A percentile compares a stretch with the other conserved stretches of the same genome.
Conservation (phyloP, 2,113 vertebrate species). For the Macrotis lagotis region DNA sequence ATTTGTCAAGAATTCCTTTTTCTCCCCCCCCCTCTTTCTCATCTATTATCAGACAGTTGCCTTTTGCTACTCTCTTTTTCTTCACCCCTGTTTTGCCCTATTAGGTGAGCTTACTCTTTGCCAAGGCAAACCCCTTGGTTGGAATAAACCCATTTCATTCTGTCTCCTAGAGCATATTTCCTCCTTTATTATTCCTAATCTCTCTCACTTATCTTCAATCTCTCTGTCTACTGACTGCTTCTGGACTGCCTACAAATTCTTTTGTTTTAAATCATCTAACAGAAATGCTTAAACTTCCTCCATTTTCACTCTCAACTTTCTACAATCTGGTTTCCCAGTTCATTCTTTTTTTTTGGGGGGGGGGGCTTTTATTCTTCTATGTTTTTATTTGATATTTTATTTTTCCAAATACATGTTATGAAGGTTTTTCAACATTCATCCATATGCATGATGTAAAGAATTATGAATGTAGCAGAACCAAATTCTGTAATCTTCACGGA, state of each 20-base stretch:
- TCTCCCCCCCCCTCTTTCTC: not conserved
- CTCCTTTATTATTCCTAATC: not conserved
- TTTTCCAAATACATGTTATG: too few species aligned
- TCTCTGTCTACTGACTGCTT: not conserved
- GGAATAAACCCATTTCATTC: not conserved
- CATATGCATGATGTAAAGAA: too few species aligned
- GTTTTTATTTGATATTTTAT: too few species aligned
- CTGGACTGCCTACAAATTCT: too few species aligned
- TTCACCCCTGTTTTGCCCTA: too few species aligned
- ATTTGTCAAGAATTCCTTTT: not conserved
- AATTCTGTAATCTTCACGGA: too few species aligned
- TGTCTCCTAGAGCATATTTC: not conserved
- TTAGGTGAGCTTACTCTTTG: not conserved
- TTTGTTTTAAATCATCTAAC: not conserved
- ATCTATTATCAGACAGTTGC: not conserved
- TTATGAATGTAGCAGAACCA: too few species aligned
- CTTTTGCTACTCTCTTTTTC: not conserved
- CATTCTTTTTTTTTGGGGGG: too few species aligned
- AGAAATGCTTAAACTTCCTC: not conserved
- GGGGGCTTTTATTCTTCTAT: too few species aligned
- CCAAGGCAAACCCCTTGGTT: not conserved
- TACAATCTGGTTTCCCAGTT: not conserved
- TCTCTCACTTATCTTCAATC: not conserved
- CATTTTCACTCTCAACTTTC: not conserved
- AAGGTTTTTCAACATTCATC: too few species aligned